These are phyloP conservation scores for Gavialis gangeticus DNA, from an alignment of 2,113 vertebrate genomes.

Conservation along the genomic window DNA sequence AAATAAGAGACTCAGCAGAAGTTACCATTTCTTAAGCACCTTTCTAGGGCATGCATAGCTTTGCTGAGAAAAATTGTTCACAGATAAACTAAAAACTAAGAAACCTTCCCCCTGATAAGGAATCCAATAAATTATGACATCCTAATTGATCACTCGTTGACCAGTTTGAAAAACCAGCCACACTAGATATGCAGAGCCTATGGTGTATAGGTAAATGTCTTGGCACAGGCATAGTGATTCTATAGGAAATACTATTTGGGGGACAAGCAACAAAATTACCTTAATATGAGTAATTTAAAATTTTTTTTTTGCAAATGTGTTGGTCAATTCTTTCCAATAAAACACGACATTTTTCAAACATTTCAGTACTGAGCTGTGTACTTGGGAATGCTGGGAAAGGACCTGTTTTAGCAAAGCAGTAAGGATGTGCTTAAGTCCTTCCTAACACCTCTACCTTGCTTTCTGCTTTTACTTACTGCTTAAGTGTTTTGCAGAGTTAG, in stretches of 20 bases:
- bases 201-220: accelerated
- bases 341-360: not conserved
- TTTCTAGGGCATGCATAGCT: not conserved
- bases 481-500: not conserved
- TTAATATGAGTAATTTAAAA: too few relatives aligned
- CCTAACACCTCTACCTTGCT: too few relatives aligned
- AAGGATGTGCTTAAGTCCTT: not conserved
- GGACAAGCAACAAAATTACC: not conserved
- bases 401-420: not conserved
- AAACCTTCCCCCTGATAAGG: not conserved
- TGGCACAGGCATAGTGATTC: accelerated
- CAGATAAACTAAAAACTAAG: not conserved
- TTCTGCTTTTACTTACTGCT: not conserved
- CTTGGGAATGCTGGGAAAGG: not conserved
- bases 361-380: not conserved
- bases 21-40: not conserved
- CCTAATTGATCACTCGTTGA: not conserved
- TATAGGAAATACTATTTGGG: not conserved
- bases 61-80: not conserved
- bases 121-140: too few relatives aligned
- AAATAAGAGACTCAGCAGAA: not conserved
- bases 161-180: not conserved
- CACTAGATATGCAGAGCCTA: not conserved
- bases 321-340: not conserved
- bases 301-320: not conserved